Percentiles rank a stretch among this genome's conserved stretches.
Conservation (phyloP, 2,113 vertebrate genomes). For the Spea multiplicata region DNA sequence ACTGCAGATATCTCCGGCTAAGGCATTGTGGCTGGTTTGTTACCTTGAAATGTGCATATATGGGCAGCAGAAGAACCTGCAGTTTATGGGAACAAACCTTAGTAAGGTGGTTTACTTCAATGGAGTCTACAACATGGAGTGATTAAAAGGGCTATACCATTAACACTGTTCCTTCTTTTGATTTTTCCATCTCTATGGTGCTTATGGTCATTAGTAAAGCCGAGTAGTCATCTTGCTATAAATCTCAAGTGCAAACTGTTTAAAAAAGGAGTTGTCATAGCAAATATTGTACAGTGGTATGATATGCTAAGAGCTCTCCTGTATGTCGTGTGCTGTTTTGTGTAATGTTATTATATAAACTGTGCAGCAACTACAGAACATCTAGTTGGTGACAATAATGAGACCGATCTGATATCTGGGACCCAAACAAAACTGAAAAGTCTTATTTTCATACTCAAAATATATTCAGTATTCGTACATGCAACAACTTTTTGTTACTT, state of each 20-base stretch:
- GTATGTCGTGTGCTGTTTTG: neutral
- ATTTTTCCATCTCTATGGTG: neutral
- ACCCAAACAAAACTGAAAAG: too few relatives aligned
- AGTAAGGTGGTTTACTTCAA: too few relatives aligned
- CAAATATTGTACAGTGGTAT: conserved; percentile 1
- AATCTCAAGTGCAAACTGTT: neutral
- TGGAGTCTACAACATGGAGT: too few relatives aligned
- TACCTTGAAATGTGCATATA: neutral
- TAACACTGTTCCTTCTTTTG: neutral
- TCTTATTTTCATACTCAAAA: too few relatives aligned
- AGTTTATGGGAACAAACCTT: too few relatives aligned
- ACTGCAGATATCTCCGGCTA: conserved; percentile 7
- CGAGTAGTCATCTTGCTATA: neutral
- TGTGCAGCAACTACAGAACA: too few relatives aligned
- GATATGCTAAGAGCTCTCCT: neutral
- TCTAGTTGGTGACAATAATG: too few relatives aligned
- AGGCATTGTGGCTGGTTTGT: neutral
- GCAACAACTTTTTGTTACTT: too few relatives aligned
- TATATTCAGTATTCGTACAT: too few relatives aligned
- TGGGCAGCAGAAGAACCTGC: neutral
- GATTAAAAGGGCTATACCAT: too few relatives aligned
- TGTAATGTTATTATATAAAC: neutral
- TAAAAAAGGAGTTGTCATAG: conserved; percentile 20
- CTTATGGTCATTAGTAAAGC: neutral
- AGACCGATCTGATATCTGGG: too few relatives aligned